phyloP scores from a whole-genome alignment of 2,797 vertebrate genomes.

The Poecilia picta region DNA sequence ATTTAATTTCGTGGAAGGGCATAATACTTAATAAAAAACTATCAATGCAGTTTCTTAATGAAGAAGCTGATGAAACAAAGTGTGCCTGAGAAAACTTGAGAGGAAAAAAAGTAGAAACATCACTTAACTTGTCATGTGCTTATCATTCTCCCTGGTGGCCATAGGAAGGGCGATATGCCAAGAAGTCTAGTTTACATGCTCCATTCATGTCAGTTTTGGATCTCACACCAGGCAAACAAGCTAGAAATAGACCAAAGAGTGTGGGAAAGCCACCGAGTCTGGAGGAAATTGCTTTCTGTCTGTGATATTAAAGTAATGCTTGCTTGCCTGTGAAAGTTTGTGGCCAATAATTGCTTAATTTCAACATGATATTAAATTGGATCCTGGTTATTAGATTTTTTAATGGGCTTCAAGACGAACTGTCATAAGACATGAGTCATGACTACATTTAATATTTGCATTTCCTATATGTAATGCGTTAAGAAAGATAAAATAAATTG shows the following conservation, averaged over 20 bases:
- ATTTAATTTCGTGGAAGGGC: background rate
- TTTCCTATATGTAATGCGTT: background rate
- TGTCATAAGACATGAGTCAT: background rate
- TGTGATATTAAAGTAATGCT: slow-evolving; percentile 14
- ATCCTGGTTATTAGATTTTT: background rate
- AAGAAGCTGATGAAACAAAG: background rate
- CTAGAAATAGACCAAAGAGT: slow-evolving; percentile 62
- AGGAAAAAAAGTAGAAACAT: slow-evolving; percentile 24
- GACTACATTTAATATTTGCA: background rate
- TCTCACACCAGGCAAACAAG: slow-evolving; percentile 55
- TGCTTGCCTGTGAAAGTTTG: background rate
- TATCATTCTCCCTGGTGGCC: slow-evolving; percentile 49
- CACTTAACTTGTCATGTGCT: slow-evolving; percentile 59
- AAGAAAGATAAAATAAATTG: background rate
- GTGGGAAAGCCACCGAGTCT: slow-evolving; percentile 47
- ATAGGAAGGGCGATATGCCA: slow-evolving; percentile 34
- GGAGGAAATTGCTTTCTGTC: slow-evolving; percentile 28
- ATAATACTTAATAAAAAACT: background rate
- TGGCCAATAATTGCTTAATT: slow-evolving; percentile 2
- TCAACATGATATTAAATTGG: background rate
- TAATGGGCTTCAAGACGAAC: background rate
- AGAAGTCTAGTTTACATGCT: slow-evolving; percentile 38
- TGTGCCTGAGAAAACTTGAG: background rate
- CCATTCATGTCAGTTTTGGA: slow-evolving; percentile 42
- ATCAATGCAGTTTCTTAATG: background rate